These are phyloP conservation scores for Lordiphosa collinella DNA, from an alignment of 1,140 invertebrate species.

Conservation along the genomic window DNA sequence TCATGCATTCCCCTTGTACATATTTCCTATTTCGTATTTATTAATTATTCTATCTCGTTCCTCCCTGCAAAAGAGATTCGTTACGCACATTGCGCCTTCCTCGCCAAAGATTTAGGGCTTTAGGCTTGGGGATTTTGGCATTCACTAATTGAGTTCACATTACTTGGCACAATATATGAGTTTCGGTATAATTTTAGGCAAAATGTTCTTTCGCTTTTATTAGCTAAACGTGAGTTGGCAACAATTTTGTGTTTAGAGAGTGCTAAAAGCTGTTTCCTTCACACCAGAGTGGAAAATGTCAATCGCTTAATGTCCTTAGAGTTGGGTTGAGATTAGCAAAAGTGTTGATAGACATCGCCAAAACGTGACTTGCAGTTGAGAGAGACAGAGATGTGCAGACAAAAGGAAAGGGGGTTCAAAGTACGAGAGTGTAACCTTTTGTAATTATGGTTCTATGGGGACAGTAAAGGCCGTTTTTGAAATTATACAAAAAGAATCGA, in stretches of 20 bases:
- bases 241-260: slow-evolving; percentile 15
- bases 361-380: slow-evolving; percentile 3
- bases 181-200: slow-evolving; percentile 40
- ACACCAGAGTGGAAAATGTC: slow-evolving; percentile 1
- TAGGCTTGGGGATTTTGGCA: slow-evolving; percentile 9
- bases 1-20: neutral
- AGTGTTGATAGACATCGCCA: slow-evolving; percentile 9
- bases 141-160: slow-evolving; percentile 71
- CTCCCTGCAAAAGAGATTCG: slow-evolving; percentile 19
- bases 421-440: no score
- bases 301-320: slow-evolving; percentile 10
- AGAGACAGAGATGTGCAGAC: no score
- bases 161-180: slow-evolving; percentile 66
- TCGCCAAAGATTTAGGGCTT: slow-evolving; percentile 21
- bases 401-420: no score
- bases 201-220: slow-evolving; percentile 58
- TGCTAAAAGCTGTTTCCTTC: neutral
- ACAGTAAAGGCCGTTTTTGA: no score
- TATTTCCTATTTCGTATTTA: slow-evolving; percentile 16
- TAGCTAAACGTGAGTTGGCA: slow-evolving; percentile 73
- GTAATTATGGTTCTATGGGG: no score
- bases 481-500: no score
- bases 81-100: slow-evolving; percentile 37
- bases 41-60: slow-evolving; percentile 38
- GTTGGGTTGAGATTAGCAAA: slow-evolving; percentile 10